These are phyloP conservation scores for Augochlora pura DNA, from an alignment of 1,140 invertebrate species.

Conservation along the genomic window DNA sequence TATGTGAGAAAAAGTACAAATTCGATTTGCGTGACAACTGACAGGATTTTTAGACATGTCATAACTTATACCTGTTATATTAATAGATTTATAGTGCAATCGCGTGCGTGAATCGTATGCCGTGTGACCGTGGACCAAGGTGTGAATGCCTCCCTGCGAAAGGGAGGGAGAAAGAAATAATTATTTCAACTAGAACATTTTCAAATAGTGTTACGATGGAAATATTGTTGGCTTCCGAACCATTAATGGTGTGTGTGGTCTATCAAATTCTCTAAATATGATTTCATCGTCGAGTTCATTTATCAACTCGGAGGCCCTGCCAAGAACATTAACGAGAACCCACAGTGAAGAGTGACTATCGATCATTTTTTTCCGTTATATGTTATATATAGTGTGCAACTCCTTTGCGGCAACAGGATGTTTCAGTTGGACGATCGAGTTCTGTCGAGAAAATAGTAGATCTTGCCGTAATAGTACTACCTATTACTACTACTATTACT, in stretches of 20 bases:
- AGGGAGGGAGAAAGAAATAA: constrained; percentile 50
- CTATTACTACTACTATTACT: constrained; percentile 11
- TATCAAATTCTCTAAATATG: constrained; percentile 58
- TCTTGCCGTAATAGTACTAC: constrained; percentile 42
- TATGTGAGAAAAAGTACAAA: constrained; percentile 77
- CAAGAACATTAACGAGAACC: constrained; percentile 56
- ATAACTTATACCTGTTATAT: constrained; percentile 76
- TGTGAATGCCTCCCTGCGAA: constrained; percentile 70
- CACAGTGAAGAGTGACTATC: constrained; percentile 32
- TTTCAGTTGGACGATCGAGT: constrained; percentile 38
- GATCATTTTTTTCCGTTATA: constrained; percentile 15
- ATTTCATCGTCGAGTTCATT: constrained; percentile 58
- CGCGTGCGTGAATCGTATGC: constrained; percentile 74
- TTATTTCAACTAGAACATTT: constrained; percentile 66
- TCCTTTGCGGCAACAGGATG: constrained; percentile 19
- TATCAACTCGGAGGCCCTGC: constrained; percentile 60
- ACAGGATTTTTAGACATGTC: constrained; percentile 75
- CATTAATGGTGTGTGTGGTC: constrained; percentile 49
- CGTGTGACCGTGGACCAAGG: constrained; percentile 76
- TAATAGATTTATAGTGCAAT: constrained; percentile 78
- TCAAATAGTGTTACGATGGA: constrained; percentile 59
- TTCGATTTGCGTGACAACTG: constrained; percentile 76
- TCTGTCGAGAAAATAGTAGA: constrained; percentile 17
- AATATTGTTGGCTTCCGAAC: constrained; percentile 63
- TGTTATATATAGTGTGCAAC: constrained; percentile 27